phyloP scores from a whole-genome alignment of 2,797 vertebrate species.

The Channallabes apus region DNA sequence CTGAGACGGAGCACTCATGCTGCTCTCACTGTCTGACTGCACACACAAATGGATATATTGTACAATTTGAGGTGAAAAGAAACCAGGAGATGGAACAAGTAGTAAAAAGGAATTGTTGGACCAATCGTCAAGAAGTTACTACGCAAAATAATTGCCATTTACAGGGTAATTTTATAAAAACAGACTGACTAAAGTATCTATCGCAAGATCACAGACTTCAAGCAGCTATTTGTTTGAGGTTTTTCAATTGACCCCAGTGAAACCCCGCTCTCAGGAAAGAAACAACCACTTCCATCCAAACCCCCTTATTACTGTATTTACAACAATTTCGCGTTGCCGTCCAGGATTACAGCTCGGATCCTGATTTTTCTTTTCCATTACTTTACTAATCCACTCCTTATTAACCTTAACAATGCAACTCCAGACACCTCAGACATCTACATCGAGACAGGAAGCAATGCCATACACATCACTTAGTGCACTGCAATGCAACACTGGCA shows the following conservation, averaged over 20 bases:
- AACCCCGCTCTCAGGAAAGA: slow-evolving; percentile 17
- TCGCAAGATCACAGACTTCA: slow-evolving; percentile 37
- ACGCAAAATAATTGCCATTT: not conserved
- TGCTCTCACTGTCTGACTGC: slow-evolving; percentile 77
- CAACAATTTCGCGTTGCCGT: not conserved
- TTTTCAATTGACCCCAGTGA: not conserved
- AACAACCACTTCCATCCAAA: not conserved
- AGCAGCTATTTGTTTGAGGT: not conserved
- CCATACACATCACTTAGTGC: slow-evolving; percentile 4
- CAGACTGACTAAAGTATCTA: not conserved
- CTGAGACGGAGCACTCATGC: slow-evolving; percentile 62
- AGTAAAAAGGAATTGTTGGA: not conserved
- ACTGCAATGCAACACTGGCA: slow-evolving; percentile 46
- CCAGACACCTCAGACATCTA: not conserved
- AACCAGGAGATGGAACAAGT: slow-evolving; percentile 25
- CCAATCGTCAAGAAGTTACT: not conserved
- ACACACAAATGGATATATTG: slow-evolving; percentile 41
- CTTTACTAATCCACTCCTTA: not conserved
- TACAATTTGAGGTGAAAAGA: slow-evolving; percentile 27
- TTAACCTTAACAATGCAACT: not conserved
- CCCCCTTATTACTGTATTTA: not conserved
- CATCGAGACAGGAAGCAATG: not conserved
- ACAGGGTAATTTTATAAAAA: not conserved
- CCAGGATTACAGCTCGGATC: not conserved
- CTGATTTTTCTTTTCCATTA: not conserved